Conservation (phyloP, 2,888 invertebrate genomes). For the Drosophila colorata region DNA sequence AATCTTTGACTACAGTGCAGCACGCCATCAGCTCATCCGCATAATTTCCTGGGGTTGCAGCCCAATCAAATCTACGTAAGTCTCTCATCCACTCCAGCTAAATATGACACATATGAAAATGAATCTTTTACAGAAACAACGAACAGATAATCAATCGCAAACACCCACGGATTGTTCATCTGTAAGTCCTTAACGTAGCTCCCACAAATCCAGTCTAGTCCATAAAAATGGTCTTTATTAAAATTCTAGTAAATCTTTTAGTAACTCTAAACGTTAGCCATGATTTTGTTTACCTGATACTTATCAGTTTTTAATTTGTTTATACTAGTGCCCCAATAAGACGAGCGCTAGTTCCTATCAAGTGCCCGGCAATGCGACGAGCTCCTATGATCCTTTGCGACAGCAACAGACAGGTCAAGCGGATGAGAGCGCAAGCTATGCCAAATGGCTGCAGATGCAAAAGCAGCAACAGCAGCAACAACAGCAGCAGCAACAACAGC, state of each 20-base stretch:
- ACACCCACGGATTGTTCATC: not conserved
- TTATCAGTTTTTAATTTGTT: too few species aligned
- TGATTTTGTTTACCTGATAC: too few species aligned
- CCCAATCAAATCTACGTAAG: conserved; percentile 15
- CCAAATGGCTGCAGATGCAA: conserved; percentile 18
- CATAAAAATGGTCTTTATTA: too few species aligned
- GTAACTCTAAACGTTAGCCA: too few species aligned
- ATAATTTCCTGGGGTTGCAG: conserved; percentile 5
- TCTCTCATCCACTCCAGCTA: not conserved
- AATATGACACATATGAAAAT: not conserved
- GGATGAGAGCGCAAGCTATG: conserved; percentile 19
- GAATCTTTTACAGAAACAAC: not conserved
- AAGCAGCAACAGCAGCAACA: conserved; percentile 19
- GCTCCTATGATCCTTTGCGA: not conserved
- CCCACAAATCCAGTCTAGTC: too few species aligned
- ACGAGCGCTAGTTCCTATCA: not conserved
- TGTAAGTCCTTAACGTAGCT: conserved; percentile 1
- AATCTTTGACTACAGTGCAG: not conserved
- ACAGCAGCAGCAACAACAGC: conserved; percentile 1
- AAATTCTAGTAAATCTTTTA: too few species aligned
- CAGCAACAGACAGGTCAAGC: not conserved
- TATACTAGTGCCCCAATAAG: conserved; percentile 1
- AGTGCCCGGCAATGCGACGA: not conserved
- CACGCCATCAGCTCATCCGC: not conserved
- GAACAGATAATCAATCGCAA: not conserved